Percentiles rank a stretch among this genome's conserved stretches.
phyloP scores from a whole-genome alignment of 2,113 vertebrate genomes.

The Siphamia tubifer region DNA sequence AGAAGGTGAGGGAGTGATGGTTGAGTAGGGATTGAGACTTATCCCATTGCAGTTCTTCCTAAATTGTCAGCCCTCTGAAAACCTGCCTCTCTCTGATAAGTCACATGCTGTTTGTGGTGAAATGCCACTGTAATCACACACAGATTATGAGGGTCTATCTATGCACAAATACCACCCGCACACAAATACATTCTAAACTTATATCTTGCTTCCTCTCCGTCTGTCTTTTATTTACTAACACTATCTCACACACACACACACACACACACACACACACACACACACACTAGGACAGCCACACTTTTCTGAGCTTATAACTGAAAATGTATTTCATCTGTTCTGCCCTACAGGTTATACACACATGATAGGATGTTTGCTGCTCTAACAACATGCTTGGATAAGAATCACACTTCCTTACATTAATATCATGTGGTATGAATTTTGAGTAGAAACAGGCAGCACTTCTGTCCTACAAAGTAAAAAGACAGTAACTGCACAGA shows the following conservation, averaged over 20 bases:
- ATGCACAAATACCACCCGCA: constrained; percentile 26
- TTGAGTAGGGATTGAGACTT: constrained; percentile 54
- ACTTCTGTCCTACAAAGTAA: too few relatives aligned
- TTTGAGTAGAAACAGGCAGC: too few relatives aligned
- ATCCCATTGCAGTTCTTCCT: constrained; percentile 46
- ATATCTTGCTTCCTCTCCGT: neutral
- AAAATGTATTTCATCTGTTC: constrained; percentile 22
- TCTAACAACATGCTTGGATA: too few relatives aligned
- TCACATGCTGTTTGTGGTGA: constrained; percentile 54
- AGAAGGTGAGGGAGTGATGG: constrained; percentile 28
- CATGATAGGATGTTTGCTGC: neutral
- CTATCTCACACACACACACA: neutral
- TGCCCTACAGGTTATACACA: neutral
- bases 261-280: neutral
- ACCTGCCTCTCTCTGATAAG: constrained; percentile 64
- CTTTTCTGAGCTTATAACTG: neutral
- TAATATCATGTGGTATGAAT: too few relatives aligned
- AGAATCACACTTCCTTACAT: too few relatives aligned
- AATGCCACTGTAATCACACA: constrained; percentile 40
- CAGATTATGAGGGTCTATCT: constrained; percentile 54
- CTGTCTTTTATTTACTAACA: neutral
- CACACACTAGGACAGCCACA: neutral
- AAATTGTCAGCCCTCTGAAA: constrained; percentile 61
- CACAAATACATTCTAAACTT: neutral
- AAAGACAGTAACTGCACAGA: too few relatives aligned